Conservation (phyloP, 1,140 invertebrate genomes). For the Bacillus rossius region DNA sequence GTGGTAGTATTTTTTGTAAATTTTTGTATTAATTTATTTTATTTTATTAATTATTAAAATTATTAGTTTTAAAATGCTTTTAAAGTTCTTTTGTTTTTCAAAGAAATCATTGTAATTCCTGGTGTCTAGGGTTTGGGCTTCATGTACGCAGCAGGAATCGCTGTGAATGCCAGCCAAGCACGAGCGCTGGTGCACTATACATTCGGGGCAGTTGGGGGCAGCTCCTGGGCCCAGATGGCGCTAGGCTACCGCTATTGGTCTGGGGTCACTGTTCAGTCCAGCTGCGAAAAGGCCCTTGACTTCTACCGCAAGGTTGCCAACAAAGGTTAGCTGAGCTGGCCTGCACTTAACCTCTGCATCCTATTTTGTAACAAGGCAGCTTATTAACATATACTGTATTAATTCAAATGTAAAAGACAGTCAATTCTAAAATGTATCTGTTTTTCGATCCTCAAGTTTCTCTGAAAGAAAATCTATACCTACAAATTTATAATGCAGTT, state of each 20-base stretch:
- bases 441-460: no score
- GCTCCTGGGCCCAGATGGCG: constrained; percentile 91
- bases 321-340: constrained; percentile 55
- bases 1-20: no score
- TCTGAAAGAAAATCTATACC: no score
- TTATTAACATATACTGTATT: no score
- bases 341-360: no score
- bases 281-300: constrained; percentile 86
- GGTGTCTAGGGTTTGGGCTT: constrained; percentile 75
- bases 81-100: not conserved
- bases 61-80: constrained; percentile 17
- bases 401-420: no score
- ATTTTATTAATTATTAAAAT: constrained; percentile 1
- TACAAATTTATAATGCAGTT: no score
- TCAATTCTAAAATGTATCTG: no score
- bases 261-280: constrained; percentile 80
- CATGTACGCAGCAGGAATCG: constrained; percentile 81
- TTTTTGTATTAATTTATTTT: no score
- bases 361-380: no score
- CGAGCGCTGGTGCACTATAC: constrained; percentile 90
- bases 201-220: constrained; percentile 82
- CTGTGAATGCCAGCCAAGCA: constrained; percentile 79
- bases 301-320: constrained; percentile 87
- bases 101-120: not conserved
- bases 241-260: constrained; percentile 85